phyloP scores from a whole-genome alignment of 2,113 vertebrate genomes.

The Festucalex cinctus region DNA sequence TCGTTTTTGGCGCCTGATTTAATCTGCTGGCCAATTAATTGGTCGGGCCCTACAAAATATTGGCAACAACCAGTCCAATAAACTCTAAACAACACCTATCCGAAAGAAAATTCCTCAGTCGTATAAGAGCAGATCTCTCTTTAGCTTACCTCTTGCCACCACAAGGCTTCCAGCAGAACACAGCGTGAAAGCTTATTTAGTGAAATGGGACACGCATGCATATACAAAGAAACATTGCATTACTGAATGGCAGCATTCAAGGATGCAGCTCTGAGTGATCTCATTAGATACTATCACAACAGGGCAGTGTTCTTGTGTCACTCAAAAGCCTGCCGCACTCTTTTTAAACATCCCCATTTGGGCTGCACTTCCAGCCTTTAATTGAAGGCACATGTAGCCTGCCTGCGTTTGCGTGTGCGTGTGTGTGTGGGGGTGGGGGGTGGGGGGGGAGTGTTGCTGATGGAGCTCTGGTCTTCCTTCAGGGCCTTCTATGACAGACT shows the following conservation, averaged over 20 bases:
- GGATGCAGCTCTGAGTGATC: constrained; percentile 52
- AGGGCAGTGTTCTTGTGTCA: constrained; percentile 47
- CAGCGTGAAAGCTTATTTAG: constrained; percentile 37
- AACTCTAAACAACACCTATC: neutral
- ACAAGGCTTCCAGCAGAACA: constrained; percentile 25
- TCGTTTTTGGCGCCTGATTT: too few relatives aligned
- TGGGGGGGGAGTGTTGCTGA: constrained; percentile 27
- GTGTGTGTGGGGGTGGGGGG: too few relatives aligned
- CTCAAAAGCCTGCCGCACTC: constrained; percentile 22
- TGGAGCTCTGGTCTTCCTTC: constrained; percentile 11
- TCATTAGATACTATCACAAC: constrained; percentile 64
- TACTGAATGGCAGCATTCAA: constrained; percentile 42
- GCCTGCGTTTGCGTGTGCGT: constrained; percentile 26
- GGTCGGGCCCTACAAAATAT: constrained; percentile 3
- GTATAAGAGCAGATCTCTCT: constrained; percentile 5
- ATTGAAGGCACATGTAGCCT: constrained; percentile 67
- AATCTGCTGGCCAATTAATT: too few relatives aligned
- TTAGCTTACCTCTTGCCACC: constrained; percentile 8
- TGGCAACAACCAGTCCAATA: constrained; percentile 30
- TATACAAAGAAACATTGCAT: constrained; percentile 23
- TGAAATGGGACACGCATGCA: constrained; percentile 20
- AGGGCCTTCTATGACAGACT: constrained; percentile 17
- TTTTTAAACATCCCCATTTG: constrained; percentile 38
- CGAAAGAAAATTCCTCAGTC: constrained; percentile 1
- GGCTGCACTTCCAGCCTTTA: constrained; percentile 44